A percentile compares a stretch with the other conserved stretches of the same genome.
Conservation (phyloP, 2,888 invertebrate species). For the Perithous albicinctus region DNA sequence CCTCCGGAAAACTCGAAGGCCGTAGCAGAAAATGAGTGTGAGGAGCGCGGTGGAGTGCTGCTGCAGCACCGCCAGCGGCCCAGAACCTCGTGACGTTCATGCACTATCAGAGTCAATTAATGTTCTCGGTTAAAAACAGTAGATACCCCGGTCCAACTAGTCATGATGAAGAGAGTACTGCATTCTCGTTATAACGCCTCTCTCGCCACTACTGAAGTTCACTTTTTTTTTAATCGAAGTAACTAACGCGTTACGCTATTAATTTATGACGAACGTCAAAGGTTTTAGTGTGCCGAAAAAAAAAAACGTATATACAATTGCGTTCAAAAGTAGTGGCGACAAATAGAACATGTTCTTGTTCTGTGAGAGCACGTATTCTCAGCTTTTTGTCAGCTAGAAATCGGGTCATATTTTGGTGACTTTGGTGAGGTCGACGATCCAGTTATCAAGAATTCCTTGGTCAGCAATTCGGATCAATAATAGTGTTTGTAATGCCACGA, state of each 20-base stretch:
- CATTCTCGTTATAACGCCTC: conserved; percentile 40
- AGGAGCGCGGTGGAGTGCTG: conserved; percentile 12
- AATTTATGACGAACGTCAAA: not conserved
- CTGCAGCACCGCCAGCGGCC: conserved; percentile 7
- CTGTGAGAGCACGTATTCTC: not conserved
- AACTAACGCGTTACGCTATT: conserved; percentile 28
- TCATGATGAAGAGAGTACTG: conserved; percentile 56
- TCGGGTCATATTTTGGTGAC: not conserved
- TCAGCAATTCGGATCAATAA: not conserved
- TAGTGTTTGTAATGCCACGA: not conserved
- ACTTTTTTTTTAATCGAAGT: conserved; percentile 37
- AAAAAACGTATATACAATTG: too few relatives aligned
- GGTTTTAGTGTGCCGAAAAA: not conserved
- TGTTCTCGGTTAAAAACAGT: conserved; percentile 64
- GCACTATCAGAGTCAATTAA: conserved; percentile 65
- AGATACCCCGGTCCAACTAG: conserved; percentile 31
- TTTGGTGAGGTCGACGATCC: not conserved
- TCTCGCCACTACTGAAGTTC: not conserved
- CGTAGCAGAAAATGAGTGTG: conserved; percentile 42
- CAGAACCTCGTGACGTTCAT: conserved; percentile 51
- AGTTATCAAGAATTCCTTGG: not conserved
- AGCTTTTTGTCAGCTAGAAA: not conserved
- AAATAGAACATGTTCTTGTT: not conserved
- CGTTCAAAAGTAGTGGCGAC: too few relatives aligned
- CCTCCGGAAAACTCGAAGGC: conserved; percentile 58